Evolutionary conservation across 2,113 vertebrate species (phyloP).

Genomic region (Brevimyrus niger): DNA sequence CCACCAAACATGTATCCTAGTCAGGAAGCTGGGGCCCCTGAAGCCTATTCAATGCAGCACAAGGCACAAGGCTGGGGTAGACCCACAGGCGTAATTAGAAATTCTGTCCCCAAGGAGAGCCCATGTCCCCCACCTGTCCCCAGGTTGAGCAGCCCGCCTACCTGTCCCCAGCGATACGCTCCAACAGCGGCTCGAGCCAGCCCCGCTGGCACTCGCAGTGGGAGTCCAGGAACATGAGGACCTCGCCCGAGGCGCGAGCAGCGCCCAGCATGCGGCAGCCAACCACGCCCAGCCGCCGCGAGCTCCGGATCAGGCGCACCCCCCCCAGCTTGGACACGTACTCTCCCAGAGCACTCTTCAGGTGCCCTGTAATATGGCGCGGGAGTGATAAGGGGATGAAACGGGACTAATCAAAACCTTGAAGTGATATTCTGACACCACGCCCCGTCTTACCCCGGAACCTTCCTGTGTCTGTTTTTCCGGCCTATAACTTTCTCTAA

Average conservation of each 20-base stretch:
- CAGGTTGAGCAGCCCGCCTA: not conserved
- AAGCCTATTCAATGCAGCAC: too few species aligned
- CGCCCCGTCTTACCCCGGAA: not conserved
- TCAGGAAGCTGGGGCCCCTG: too few species aligned
- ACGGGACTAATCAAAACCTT: not conserved
- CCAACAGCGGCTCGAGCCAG: conserved; percentile 82
- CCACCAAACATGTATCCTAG: too few species aligned
- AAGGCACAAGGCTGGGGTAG: too few species aligned
- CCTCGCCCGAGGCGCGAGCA: conserved; percentile 66
- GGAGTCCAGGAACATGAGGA: conserved; percentile 82
- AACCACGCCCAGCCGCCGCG: conserved; percentile 65
- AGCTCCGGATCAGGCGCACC: conserved; percentile 77
- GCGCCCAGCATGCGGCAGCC: conserved; percentile 74
- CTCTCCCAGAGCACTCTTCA: conserved; percentile 73
- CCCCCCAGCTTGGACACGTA: conserved; percentile 68
- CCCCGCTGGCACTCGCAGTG: conserved; percentile 78
- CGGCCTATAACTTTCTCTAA: not conserved
- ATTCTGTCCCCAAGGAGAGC: not conserved
- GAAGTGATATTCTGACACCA: not conserved
- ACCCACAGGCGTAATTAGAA: too few species aligned
- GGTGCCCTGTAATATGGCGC: conserved; percentile 52
- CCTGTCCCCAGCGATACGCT: conserved; percentile 66
- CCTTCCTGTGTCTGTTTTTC: not conserved
- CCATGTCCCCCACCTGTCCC: not conserved
- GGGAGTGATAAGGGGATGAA: not conserved